Evolutionary conservation across 2,113 vertebrate genomes (phyloP), one percentile per base, ranked within the genome.

Genomic region (Paraplagusia blochii): DNA sequence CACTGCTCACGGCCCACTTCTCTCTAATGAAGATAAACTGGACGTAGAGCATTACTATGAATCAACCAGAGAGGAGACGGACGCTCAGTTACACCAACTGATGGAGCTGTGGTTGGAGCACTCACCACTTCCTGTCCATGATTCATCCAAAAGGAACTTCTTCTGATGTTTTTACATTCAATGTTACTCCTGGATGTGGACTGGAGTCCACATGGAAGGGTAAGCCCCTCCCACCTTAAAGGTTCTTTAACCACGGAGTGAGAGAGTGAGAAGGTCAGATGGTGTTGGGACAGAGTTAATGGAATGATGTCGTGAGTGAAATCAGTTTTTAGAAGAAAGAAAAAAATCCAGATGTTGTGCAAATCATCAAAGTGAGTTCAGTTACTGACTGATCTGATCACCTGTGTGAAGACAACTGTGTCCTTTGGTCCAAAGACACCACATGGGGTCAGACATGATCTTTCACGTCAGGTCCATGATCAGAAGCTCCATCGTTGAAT

Each of bases 1-100:
- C 77, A 67, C 11, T 49, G 61, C 67, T 52, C 50, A 39, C 58
- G 47, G 58, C 70, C 63, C 50, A 52, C 43, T 62, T 65, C 58
- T 57, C 63, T 35, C 69, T 82, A 76, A 86, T 82, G 76, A 84
- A 81, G 84, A 88, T 76, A 60, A 82, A 86, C 62, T 79, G 71
- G 63, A 80, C 67, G 60, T 63, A 73, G 73, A 58, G 59, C 70
- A 82, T 83, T 77, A 86, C 70, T 54, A 54, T 79, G 77, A 68
- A 79, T 82, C 70, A 77, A 49, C 48, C 67, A 58, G 56, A 64
- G 62, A 62, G 50, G 44, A 16, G 63, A 61, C 45, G 9, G 39
- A 72, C 19, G 29, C 44, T 66, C 39, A 53, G 55, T 63, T 43
- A 33, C 35, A 69, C 29, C 9, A 48, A 49, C n/a, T 58, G 51